A percentile compares a stretch with the other conserved stretches of the same genome.
phyloP scores from a whole-genome alignment of 2,797 vertebrate genomes.

The Neosilurus hyrtlii region DNA sequence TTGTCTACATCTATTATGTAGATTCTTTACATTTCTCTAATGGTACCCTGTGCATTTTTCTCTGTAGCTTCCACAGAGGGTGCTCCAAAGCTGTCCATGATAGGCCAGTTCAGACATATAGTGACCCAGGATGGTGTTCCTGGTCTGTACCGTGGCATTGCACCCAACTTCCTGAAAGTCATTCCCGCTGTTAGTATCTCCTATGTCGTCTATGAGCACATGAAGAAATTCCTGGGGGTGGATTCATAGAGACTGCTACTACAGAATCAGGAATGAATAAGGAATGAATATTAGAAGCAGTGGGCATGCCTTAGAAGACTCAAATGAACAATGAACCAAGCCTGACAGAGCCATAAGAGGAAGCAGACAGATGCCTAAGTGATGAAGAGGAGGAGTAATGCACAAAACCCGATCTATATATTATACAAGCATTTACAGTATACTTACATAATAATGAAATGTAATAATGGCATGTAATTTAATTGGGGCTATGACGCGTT shows the following conservation, averaged over 20 bases:
- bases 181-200: constrained; percentile 95
- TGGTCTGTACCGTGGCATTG: constrained; percentile 89
- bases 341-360: neutral
- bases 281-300: neutral
- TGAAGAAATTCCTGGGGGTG: constrained; percentile 75
- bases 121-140: constrained; percentile 81
- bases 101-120: constrained; percentile 84
- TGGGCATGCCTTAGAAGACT: neutral
- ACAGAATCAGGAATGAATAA: neutral
- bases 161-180: constrained; percentile 94
- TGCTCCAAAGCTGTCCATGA: constrained; percentile 81
- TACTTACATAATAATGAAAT: neutral
- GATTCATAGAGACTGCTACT: constrained; percentile 50
- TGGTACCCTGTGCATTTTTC: neutral
- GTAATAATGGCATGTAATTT: neutral
- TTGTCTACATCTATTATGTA: neutral
- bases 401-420: neutral
- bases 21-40: neutral
- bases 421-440: neutral
- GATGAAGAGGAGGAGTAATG: neutral
- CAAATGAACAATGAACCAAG: neutral
- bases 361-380: neutral
- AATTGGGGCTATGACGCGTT: neutral
- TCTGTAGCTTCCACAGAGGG: constrained; percentile 71
- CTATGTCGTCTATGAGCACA: constrained; percentile 92